Evolutionary conservation across 2,888 invertebrate genomes (phyloP).

Genomic region (Octonoba sinensis): DNA sequence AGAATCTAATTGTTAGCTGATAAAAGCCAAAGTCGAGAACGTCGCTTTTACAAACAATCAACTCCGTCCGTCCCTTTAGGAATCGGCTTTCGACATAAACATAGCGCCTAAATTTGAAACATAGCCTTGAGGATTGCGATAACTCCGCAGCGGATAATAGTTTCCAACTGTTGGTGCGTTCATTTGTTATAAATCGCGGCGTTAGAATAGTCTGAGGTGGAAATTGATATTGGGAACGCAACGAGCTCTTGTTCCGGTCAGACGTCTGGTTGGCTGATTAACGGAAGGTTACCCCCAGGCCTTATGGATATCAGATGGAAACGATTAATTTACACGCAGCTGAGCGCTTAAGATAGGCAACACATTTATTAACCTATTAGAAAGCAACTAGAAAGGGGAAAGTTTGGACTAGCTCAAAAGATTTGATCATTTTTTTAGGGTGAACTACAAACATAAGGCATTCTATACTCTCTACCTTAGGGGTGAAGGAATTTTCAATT

Average conservation of each 20-base stretch:
- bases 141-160: slow-evolving; percentile 36
- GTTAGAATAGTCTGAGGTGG: slow-evolving; percentile 42
- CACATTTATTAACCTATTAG: too few species aligned
- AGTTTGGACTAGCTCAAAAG: too few species aligned
- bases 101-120: slow-evolving; percentile 29
- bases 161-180: slow-evolving; percentile 46
- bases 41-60: too few species aligned
- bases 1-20: too few species aligned
- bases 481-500: too few species aligned
- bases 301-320: slow-evolving; percentile 10
- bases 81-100: slow-evolving; percentile 8
- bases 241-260: slow-evolving; percentile 16
- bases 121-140: slow-evolving; percentile 37
- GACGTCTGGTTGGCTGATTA: slow-evolving; percentile 39
- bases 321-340: slow-evolving; percentile 15
- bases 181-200: slow-evolving; percentile 43
- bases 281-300: slow-evolving; percentile 16
- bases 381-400: too few species aligned
- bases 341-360: background rate
- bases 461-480: too few species aligned
- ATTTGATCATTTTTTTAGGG: too few species aligned
- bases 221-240: slow-evolving; percentile 45
- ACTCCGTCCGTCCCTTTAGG: background rate
- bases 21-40: too few species aligned
- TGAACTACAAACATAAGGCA: too few species aligned